Conservation (phyloP, 2,113 vertebrate species). For the Micronycteris hirsuta region DNA sequence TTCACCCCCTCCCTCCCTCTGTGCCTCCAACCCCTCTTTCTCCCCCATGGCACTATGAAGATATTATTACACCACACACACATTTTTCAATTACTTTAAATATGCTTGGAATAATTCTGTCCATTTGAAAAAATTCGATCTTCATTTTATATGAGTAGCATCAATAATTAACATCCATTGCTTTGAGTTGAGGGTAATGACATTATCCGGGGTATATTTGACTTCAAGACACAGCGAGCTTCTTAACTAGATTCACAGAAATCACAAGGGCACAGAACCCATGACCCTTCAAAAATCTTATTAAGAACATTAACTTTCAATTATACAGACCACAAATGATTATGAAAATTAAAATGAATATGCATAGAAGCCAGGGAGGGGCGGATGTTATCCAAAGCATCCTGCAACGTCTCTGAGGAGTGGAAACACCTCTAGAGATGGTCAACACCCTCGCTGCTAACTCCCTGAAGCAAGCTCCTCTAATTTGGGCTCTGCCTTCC, state of each 20-base stretch:
- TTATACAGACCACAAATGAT: slow-evolving; percentile 25
- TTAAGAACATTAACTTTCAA: slow-evolving; percentile 45
- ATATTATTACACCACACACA: not conserved
- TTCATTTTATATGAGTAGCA: slow-evolving; percentile 18
- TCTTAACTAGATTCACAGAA: slow-evolving; percentile 45
- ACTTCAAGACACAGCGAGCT: slow-evolving; percentile 13
- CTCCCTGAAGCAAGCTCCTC: not conserved
- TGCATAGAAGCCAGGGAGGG: not conserved
- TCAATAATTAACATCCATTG: slow-evolving; percentile 16
- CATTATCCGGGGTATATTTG: not conserved
- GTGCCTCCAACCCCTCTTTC: not conserved
- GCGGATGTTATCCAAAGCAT: not conserved
- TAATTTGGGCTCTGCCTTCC: not conserved
- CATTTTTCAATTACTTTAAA: slow-evolving; percentile 11
- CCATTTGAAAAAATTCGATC: slow-evolving; percentile 38
- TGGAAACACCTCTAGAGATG: not conserved
- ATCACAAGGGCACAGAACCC: slow-evolving; percentile 2
- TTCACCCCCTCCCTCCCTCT: too few relatives aligned
- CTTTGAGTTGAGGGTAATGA: slow-evolving; percentile 2
- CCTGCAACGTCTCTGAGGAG: not conserved
- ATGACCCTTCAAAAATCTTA: slow-evolving; percentile 31
- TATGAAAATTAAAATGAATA: slow-evolving; percentile 56
- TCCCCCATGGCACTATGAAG: not conserved
- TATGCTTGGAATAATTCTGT: not conserved
- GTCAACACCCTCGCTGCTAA: not conserved